Evolutionary conservation across 2,113 vertebrate genomes (phyloP).

Genomic region (Equus przewalskii): DNA sequence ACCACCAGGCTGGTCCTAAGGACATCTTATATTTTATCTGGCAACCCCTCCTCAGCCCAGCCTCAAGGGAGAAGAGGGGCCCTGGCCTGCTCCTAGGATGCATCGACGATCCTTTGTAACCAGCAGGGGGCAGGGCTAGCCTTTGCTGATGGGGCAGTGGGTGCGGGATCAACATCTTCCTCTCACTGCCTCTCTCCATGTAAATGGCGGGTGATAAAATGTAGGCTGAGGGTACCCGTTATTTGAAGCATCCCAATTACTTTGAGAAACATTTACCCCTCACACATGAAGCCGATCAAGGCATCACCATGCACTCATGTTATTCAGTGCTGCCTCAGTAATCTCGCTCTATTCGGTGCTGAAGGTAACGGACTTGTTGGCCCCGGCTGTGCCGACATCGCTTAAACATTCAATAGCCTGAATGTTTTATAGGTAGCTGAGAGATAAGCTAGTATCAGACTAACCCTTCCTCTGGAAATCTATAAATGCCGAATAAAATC

Average conservation of each 20-base stretch:
- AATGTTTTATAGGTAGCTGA: not conserved
- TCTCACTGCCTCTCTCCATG: not conserved
- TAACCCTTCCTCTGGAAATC: not conserved
- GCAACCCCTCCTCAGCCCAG: not conserved
- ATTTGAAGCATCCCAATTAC: not conserved
- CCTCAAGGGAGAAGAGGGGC: not conserved
- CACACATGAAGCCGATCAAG: not conserved
- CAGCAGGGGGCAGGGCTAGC: not conserved
- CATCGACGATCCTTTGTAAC: not conserved
- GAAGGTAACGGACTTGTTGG: not conserved
- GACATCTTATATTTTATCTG: not conserved
- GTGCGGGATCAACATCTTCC: not conserved
- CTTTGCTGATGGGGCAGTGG: not conserved
- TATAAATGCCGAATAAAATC: not conserved
- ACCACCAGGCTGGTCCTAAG: too few relatives aligned
- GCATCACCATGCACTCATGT: fast-evolving
- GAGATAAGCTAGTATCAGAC: not conserved
- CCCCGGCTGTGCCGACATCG: fast-evolving
- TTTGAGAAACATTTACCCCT: not conserved
- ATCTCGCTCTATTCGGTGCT: not conserved
- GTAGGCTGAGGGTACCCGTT: not conserved
- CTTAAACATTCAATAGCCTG: not conserved
- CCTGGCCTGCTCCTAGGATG: fast-evolving
- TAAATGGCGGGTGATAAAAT: not conserved
- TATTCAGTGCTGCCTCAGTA: too few relatives aligned